Evolutionary conservation across 2,888 invertebrate species (phyloP), one percentile per base, ranked within the genome.

Genomic region (Scelioninae gen. 1): DNA sequence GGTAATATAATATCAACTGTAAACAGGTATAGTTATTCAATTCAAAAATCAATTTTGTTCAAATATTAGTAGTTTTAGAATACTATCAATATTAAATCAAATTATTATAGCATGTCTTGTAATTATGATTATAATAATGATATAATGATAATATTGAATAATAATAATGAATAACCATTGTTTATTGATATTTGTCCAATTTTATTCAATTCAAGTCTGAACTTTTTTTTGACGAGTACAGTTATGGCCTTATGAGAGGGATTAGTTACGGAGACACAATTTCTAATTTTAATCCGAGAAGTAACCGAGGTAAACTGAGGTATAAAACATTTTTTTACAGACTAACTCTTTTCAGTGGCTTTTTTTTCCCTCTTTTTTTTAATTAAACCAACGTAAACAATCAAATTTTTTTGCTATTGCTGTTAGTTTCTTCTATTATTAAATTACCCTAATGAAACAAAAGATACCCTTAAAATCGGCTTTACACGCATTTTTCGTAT

Each of bases 11-110:
- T 47, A 43, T 69, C 69, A 62, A 55, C 76, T 68, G 23, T 62
- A n/a, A 79, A 65, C 78, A 79, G 78, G 78, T 79, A 79, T 71
- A 78, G 77, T 78, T 69, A 66, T 58, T 16, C 7, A 56, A 63
- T 78, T 47, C 53, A 69, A 69, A 78, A 45, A 60, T 55, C 62
- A 40, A 63, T 47, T 78, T 63, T 53, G 40, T 69, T 69, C 23
- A 38, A 13, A 56, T 56, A 31, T 71, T 68, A 6, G 69, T 78
- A 78, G 78, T 56, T 71, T 78, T 71, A 71, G 71, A 75, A 58
- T 75, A 75, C 23, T 23, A 75, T 65, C 63, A 47, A 40, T 75
- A 49, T 56, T 63, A 40, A 66, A 40, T 58, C 62, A 34, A 7
- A 34, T 65, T 71, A 47, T 40, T 71, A 45, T 56, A 78, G 78